Evolutionary conservation across 2,797 vertebrate species (phyloP).

Genomic region (Gymnothorax reevesii): DNA sequence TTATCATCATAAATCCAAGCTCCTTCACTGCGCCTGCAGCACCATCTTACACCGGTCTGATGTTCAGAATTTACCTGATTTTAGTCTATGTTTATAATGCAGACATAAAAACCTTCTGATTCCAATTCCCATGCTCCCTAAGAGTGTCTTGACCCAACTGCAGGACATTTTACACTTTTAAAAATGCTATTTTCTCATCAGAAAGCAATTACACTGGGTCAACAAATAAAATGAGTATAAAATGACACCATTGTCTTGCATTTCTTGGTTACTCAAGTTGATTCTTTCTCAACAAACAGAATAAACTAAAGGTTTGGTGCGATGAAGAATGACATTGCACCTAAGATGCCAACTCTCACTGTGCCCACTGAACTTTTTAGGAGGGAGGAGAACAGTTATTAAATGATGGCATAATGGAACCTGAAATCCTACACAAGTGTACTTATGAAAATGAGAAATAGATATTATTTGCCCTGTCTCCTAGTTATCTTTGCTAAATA

Average conservation of each 20-base stretch:
- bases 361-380: not conserved
- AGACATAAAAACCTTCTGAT: too few species aligned
- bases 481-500: too few species aligned
- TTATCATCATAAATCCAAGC: slow-evolving; percentile 69
- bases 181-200: too few species aligned
- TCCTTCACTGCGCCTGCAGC: slow-evolving; percentile 63
- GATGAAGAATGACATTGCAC: too few species aligned
- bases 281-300: too few species aligned
- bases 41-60: slow-evolving; percentile 51
- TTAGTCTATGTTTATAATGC: not conserved
- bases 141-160: not conserved
- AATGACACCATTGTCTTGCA: not conserved
- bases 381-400: not conserved
- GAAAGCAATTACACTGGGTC: too few species aligned
- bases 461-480: not conserved
- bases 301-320: too few species aligned
- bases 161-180: not conserved
- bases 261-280: not conserved
- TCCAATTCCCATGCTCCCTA: not conserved
- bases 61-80: not conserved
- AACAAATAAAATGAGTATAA: not conserved
- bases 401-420: not conserved
- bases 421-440: not conserved
- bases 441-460: not conserved
- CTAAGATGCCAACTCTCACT: too few species aligned